Evolutionary conservation across 2,113 vertebrate genomes (phyloP).

Genomic region (Numenius arquata): DNA sequence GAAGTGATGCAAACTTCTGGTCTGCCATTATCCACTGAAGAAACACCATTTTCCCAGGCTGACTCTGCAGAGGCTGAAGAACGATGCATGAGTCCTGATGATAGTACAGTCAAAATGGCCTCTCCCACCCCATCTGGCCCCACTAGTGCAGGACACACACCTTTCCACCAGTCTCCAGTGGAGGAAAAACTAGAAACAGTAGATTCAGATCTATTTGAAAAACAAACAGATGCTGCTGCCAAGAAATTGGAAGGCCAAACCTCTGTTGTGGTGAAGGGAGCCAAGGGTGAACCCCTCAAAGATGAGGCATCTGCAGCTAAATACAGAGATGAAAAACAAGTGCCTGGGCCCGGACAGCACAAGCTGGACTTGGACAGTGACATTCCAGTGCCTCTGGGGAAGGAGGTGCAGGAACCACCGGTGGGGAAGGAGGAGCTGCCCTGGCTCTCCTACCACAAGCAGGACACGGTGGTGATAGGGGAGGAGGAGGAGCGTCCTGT

Average conservation of each 20-base stretch:
- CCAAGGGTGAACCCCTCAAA: not conserved
- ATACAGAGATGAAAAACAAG: not conserved
- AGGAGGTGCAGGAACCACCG: not conserved
- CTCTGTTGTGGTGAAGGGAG: not conserved
- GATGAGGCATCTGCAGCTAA: not conserved
- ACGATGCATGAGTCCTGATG: constrained; percentile 90
- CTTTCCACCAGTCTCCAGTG: constrained; percentile 90
- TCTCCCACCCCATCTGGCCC: constrained; percentile 91
- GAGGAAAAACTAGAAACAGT: constrained; percentile 83
- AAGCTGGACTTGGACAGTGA: not conserved
- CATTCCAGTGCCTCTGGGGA: not conserved
- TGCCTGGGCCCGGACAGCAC: not conserved
- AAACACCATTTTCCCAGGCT: constrained; percentile 30
- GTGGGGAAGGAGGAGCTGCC: constrained; percentile 28
- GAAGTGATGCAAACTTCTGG: constrained; percentile 6
- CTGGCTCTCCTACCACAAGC: constrained; percentile 64
- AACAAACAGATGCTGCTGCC: constrained; percentile 57
- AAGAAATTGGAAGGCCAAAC: constrained; percentile 45
- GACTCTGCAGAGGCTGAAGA: constrained; percentile 85
- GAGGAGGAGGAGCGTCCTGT: not conserved
- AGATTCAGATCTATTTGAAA: constrained; percentile 71
- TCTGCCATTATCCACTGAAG: not conserved
- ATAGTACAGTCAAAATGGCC: constrained; percentile 93
- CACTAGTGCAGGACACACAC: constrained; percentile 92
- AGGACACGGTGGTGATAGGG: constrained; percentile 26